A percentile compares a stretch with the other conserved stretches of the same genome.
Conservation (phyloP, 2,113 vertebrate species). For the Chaetodon auriga region DNA sequence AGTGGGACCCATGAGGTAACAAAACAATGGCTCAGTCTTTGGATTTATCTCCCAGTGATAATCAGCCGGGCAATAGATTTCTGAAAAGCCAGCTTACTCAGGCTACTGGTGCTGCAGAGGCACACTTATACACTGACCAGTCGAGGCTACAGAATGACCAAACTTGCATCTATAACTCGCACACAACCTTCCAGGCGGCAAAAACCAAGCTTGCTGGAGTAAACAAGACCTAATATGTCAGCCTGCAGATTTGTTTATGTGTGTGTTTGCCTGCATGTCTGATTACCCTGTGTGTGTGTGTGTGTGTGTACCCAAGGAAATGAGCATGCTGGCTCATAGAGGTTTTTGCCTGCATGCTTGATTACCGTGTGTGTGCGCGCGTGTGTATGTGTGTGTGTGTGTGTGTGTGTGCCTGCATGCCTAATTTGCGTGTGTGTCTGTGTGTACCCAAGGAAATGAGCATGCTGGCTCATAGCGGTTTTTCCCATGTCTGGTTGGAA, state of each 20-base stretch:
- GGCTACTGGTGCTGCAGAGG: neutral
- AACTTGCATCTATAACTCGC: neutral
- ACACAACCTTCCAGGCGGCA: neutral
- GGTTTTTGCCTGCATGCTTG: too few relatives aligned
- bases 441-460: neutral
- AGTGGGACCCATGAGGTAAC: neutral
- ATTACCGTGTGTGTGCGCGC: neutral
- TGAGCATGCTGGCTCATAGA: too few relatives aligned
- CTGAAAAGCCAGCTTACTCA: conserved; percentile 2
- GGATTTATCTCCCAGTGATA: conserved; percentile 14
- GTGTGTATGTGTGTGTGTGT: neutral
- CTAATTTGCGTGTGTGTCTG: neutral
- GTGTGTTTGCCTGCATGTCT: too few relatives aligned
- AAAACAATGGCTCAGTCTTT: neutral
- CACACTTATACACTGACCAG: neutral
- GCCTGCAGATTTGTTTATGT: neutral
- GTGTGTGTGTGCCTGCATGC: neutral
- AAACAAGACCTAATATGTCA: neutral
- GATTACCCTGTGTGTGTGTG: neutral
- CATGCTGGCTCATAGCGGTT: neutral
- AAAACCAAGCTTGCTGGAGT: neutral
- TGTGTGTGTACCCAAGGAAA: too few relatives aligned
- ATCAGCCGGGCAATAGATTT: neutral
- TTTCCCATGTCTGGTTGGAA: conserved; percentile 2
- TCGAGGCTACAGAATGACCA: neutral